Conservation (phyloP, 2,113 vertebrate species). For the Mesembrinibis cayennensis region DNA sequence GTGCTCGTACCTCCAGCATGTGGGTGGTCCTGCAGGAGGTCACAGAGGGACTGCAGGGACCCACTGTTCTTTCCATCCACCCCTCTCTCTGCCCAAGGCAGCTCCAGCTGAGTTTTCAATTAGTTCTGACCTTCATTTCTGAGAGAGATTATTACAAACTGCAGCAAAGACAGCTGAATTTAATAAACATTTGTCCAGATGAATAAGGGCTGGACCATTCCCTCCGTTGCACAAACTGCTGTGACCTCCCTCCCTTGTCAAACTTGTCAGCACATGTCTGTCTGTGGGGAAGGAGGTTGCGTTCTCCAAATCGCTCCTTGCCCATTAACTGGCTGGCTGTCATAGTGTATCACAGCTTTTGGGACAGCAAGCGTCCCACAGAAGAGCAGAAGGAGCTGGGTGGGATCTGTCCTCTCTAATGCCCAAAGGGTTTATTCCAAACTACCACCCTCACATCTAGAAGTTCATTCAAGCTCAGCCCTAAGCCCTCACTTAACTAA, state of each 20-base stretch:
- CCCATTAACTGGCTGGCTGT: neutral
- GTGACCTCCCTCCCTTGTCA: neutral
- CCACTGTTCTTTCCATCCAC: neutral
- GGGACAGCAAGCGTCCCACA: neutral
- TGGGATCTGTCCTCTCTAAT: neutral
- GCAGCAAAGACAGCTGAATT: neutral
- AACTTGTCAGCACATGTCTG: neutral
- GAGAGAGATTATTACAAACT: neutral
- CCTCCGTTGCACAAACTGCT: neutral
- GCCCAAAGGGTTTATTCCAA: neutral
- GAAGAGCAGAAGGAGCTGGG: neutral
- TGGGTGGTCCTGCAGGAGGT: constrained; percentile 16
- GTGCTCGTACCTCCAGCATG: neutral
- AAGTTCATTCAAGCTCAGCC: neutral
- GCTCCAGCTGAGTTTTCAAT: constrained; percentile 12
- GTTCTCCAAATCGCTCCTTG: neutral
- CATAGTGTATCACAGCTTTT: neutral
- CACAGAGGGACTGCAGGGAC: neutral
- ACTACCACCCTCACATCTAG: neutral
- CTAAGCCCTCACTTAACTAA: neutral
- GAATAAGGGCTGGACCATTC: neutral
- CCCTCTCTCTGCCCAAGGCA: neutral
- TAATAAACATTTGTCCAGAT: neutral
- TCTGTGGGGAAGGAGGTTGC: neutral
- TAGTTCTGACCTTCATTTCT: constrained; percentile 15